These are phyloP conservation scores for Strix aluco DNA, from an alignment of 2,113 vertebrate genomes.

Conservation along the genomic window DNA sequence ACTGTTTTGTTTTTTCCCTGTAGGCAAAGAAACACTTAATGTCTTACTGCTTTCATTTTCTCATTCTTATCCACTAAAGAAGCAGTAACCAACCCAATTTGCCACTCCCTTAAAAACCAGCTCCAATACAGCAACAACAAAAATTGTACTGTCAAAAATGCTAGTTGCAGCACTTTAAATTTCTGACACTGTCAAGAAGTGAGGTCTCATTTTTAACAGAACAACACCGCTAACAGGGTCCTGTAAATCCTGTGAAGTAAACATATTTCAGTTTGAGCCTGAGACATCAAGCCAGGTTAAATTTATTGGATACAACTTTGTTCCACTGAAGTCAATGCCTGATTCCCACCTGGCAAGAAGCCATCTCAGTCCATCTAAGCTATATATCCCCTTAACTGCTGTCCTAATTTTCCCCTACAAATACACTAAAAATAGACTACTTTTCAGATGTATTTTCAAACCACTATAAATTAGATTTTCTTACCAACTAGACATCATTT, in stretches of 20 bases:
- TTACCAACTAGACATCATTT: neutral
- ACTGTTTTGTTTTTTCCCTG: neutral
- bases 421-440: neutral
- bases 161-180: neutral
- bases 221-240: neutral
- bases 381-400: neutral
- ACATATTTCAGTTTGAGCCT: neutral
- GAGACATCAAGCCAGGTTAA: neutral
- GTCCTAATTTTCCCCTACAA: neutral
- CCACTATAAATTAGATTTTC: constrained; percentile 14
- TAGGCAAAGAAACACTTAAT: neutral
- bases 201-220: neutral
- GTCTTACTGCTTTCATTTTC: neutral
- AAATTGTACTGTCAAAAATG: neutral
- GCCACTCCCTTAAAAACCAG: neutral
- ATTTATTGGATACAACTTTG: neutral
- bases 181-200: neutral
- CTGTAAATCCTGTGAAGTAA: neutral
- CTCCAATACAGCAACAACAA: neutral
- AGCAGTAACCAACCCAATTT: neutral
- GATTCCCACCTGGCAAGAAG: neutral
- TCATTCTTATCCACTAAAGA: neutral
- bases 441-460: constrained; percentile 47
- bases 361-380: neutral
- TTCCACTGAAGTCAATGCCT: neutral